phyloP scores from a whole-genome alignment of 1,140 invertebrate species.

The Trichoplusia ni region DNA sequence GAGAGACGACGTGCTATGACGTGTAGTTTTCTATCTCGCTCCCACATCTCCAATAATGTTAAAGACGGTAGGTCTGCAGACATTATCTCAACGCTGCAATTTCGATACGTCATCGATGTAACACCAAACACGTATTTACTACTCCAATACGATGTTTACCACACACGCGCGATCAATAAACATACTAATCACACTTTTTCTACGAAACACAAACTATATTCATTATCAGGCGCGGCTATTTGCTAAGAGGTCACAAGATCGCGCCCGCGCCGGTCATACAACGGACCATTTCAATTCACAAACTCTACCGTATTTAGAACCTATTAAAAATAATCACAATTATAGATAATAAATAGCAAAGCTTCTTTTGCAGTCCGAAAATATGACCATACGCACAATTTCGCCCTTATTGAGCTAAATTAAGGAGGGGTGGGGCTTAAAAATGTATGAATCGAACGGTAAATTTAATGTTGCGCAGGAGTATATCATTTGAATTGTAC shows the following conservation, averaged over 20 bases:
- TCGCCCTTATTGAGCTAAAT: constrained; percentile 10
- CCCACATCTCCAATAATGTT: too few species aligned
- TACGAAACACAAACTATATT: background rate
- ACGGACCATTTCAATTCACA: constrained; percentile 28
- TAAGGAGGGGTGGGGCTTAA: constrained; percentile 34
- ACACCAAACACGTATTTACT: too few species aligned
- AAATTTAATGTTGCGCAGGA: constrained; percentile 39
- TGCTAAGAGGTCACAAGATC: constrained; percentile 16
- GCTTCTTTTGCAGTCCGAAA: constrained; percentile 5
- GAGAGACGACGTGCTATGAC: too few species aligned
- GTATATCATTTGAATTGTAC: constrained; percentile 45
- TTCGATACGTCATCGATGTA: too few species aligned
- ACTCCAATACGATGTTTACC: constrained; percentile 7
- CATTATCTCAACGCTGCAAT: too few species aligned
- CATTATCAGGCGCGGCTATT: constrained; percentile 18
- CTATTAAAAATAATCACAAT: constrained; percentile 39
- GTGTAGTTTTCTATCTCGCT: too few species aligned
- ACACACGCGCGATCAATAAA: background rate
- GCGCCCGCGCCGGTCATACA: constrained; percentile 3
- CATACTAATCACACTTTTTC: constrained; percentile 15
- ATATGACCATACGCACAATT: background rate
- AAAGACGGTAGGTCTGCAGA: too few species aligned
- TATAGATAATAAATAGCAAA: constrained; percentile 40
- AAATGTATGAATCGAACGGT: constrained; percentile 33
- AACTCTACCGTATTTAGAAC: constrained; percentile 30